phyloP scores from a whole-genome alignment of 1,140 invertebrate genomes.

The Campodea augens region DNA sequence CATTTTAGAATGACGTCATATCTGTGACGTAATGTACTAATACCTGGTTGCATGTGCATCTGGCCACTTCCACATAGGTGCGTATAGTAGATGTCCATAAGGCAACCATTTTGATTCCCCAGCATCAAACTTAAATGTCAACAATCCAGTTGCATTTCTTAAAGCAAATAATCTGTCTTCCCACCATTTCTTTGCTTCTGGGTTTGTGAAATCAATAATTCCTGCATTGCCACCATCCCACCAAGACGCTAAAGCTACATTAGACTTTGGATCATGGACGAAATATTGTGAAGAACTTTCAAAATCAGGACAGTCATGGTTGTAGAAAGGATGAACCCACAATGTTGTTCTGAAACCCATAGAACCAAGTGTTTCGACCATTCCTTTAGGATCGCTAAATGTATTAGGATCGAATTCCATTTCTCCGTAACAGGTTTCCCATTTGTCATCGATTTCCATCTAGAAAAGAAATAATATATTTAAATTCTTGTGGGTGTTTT shows the following conservation, averaged over 20 bases:
- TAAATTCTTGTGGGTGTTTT: no score
- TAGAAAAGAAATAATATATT: conserved; percentile 33
- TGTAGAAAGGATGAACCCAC: conserved; percentile 82
- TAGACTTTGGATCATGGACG: conserved; percentile 23
- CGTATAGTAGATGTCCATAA: no score
- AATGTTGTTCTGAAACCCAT: conserved; percentile 52
- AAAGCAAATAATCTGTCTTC: conserved; percentile 35
- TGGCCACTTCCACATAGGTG: no score
- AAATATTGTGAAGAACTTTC: conserved; percentile 17
- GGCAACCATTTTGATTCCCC: conserved; percentile 37
- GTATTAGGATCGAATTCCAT: conserved; percentile 44
- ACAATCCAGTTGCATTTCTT: conserved; percentile 41
- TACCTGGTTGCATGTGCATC: no score
- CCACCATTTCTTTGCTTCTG: conserved; percentile 53
- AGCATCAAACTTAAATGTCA: conserved; percentile 85
- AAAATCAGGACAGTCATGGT: conserved; percentile 40
- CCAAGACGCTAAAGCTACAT: conserved; percentile 43
- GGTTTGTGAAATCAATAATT: conserved; percentile 59
- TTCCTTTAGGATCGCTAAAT: conserved; percentile 45
- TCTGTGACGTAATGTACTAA: no score
- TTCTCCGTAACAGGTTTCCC: conserved; percentile 76
- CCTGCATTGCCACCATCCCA: conserved; percentile 55
- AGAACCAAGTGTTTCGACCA: conserved; percentile 34
- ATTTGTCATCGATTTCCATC: conserved; percentile 77
- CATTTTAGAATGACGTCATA: no score